Evolutionary conservation across 2,113 vertebrate genomes (phyloP).

Genomic region (Bombycilla garrulus): DNA sequence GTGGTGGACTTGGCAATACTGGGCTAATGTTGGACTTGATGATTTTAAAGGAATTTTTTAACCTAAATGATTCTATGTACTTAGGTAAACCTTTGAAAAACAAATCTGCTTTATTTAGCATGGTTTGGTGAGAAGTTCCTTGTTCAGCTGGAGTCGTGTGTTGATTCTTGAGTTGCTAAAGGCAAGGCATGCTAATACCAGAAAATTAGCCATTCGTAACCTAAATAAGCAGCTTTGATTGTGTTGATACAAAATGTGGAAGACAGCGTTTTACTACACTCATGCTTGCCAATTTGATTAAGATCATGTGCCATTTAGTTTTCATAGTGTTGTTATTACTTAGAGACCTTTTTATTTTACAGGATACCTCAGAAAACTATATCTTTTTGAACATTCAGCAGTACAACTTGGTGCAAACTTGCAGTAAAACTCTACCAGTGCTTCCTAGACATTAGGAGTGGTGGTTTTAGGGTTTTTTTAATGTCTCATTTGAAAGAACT

Average conservation of each 20-base stretch:
- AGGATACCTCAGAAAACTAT: neutral
- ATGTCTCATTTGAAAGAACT: neutral
- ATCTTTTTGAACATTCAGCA: neutral
- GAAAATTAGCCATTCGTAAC: neutral
- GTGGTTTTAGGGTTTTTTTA: neutral
- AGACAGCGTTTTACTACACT: neutral
- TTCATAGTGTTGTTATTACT: neutral
- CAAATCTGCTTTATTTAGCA: neutral
- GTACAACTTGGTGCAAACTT: neutral
- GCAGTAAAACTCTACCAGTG: neutral
- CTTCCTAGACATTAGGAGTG: neutral
- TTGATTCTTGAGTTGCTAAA: neutral
- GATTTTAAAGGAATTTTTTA: neutral
- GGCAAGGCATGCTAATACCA: neutral
- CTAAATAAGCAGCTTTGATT: neutral
- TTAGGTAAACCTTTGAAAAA: slow-evolving; percentile 17
- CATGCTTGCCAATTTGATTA: neutral
- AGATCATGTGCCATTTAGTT: neutral
- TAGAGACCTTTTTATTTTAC: neutral
- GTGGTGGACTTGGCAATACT: neutral
- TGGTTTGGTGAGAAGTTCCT: neutral
- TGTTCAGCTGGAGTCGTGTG: neutral
- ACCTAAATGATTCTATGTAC: neutral
- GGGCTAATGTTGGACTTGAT: neutral
- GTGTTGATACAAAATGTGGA: neutral